Evolutionary conservation across 23 tunicate species (phyloP), one percentile per base, ranked within the genome.

Genomic region (Ascidia mentula): DNA sequence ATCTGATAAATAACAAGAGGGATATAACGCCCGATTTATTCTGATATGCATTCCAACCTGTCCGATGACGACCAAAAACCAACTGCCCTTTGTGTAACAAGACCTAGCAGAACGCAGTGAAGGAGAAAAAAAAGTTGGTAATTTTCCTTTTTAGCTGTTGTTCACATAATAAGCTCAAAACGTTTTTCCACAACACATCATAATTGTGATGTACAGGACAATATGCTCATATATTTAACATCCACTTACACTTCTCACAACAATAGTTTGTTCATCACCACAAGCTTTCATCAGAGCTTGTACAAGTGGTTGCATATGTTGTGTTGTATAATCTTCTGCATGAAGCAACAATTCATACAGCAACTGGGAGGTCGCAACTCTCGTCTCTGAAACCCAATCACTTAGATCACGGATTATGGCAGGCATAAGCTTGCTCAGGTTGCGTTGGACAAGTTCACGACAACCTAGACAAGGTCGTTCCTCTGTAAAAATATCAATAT

Each of bases 241-340:
- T n/a, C 9, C 7, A 80, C 93, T 88, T 45, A 88, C 93, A 38
- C 76, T 72, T 71, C 78, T 40, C 0, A 88, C 84, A 24, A 88
- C 93, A 0, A 78, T 28, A n/a, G 45, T 40, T 37, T 88, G 82
- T 6, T 88, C 89, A 77, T 93, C 98, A 36, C 73, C 59, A 72
- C 93, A 88, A 32, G 98, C 98, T 80, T 75, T 79, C 2, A 88
- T 37, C 34, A 93, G 80, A 31, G 98, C 92, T 72, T 93, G 98
- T 31, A 74, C 75, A 2, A 93, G 76, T 24, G 98, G 98, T 79
- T 93, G 98, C 98, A 93, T 88, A 53, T 93, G 98, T 72, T 93
- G 98, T 18, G 98, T 93, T 1, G 92, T 93, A 79, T 93, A 93
- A 24, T 84, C 93, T 45, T 93, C 98, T 0, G 98, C 98, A 77